phyloP scores from a whole-genome alignment of 2,113 vertebrate genomes.

The Delphinus delphis region DNA sequence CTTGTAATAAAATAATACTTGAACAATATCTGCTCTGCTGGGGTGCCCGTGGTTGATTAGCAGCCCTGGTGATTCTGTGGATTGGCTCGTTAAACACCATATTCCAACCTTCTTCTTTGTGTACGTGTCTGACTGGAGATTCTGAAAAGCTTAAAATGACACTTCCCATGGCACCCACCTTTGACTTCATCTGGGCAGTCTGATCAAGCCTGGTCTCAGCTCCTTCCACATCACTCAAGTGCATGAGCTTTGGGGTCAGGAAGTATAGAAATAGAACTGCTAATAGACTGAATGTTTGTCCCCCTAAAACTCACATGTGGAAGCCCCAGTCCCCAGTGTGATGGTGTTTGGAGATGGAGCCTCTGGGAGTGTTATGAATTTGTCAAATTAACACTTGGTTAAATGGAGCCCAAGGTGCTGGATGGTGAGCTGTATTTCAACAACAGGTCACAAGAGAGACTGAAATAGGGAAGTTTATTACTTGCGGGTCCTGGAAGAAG shows the following conservation, averaged over 20 bases:
- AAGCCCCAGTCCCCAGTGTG: not conserved
- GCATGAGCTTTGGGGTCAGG: not conserved
- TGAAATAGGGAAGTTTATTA: not conserved
- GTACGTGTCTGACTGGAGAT: not conserved
- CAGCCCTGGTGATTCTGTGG: not conserved
- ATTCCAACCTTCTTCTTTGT: not conserved
- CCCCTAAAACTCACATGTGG: not conserved
- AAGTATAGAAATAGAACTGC: not conserved
- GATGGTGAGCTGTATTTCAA: not conserved
- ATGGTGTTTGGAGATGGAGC: not conserved
- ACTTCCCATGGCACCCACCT: not conserved
- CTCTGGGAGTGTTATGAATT: not conserved
- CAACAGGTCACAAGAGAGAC: not conserved
- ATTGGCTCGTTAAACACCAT: not conserved
- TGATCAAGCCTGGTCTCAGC: no score
- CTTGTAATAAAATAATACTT: not conserved
- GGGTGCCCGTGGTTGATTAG: not conserved
- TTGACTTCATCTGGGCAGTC: not conserved
- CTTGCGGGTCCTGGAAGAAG: not conserved
- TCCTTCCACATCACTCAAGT: not conserved
- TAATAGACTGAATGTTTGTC: not conserved
- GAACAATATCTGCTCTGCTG: not conserved
- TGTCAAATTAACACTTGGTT: not conserved
- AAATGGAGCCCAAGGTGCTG: not conserved
- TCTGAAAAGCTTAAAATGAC: not conserved